A percentile compares a stretch with the other conserved stretches of the same genome.
phyloP scores from a whole-genome alignment of 2,797 vertebrate species.

The Urophycis tenuis region DNA sequence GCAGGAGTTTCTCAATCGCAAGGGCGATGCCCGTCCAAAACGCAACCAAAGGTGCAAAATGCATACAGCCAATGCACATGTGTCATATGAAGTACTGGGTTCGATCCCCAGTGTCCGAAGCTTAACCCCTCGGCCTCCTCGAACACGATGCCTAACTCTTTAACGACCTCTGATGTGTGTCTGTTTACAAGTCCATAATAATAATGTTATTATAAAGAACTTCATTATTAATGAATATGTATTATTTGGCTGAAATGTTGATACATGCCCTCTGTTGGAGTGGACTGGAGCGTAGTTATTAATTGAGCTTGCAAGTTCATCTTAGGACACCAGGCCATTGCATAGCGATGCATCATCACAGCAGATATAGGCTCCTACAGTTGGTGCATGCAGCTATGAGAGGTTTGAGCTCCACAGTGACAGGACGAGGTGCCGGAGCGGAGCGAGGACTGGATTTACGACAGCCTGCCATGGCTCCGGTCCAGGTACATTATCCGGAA shows the following conservation, averaged over 20 bases:
- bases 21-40: not conserved
- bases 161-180: not conserved
- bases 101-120: not conserved
- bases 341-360: not conserved
- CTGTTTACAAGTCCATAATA: not conserved
- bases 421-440: not conserved
- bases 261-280: too few species aligned
- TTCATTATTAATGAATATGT: too few species aligned
- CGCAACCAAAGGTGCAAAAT: not conserved
- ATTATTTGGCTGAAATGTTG: too few species aligned
- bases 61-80: not conserved
- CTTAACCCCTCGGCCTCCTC: not conserved
- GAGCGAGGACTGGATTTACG: not conserved
- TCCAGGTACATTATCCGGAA: not conserved
- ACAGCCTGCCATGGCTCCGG: not conserved
- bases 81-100: too few species aligned
- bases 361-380: not conserved
- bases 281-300: not conserved
- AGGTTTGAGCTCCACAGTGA: not conserved
- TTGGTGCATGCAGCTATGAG: not conserved
- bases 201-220: not conserved
- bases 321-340: not conserved
- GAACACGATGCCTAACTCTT: not conserved
- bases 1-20: conserved; percentile 33
- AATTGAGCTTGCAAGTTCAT: not conserved